These are phyloP conservation scores for Oreochromis grahami DNA, from an alignment of 2,797 vertebrate genomes.

Conservation along the genomic window DNA sequence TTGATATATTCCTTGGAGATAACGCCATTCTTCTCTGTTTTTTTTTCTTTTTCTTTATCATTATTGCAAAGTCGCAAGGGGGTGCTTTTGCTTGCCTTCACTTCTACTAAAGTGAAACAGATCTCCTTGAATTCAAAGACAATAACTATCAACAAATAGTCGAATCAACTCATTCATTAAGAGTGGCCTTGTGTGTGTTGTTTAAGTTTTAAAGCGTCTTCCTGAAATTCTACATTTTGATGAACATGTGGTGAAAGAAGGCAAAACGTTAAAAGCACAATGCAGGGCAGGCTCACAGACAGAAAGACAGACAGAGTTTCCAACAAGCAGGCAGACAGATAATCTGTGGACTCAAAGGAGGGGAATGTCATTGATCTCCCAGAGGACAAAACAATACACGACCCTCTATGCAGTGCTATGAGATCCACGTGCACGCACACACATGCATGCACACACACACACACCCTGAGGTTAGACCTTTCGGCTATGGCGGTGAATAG, in stretches of 20 bases:
- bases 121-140: slow-evolving; percentile 21
- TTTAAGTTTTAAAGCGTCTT: not conserved
- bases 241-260: not conserved
- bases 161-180: not conserved
- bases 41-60: not conserved
- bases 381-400: slow-evolving; percentile 59
- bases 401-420: slow-evolving; percentile 40
- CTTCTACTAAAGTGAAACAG: slow-evolving; percentile 1
- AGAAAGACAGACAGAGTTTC: slow-evolving; percentile 37
- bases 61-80: not conserved
- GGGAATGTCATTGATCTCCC: slow-evolving; percentile 72
- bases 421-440: not conserved
- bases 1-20: slow-evolving; percentile 9
- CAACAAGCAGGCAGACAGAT: slow-evolving; percentile 57
- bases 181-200: not conserved
- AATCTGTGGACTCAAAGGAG: slow-evolving; percentile 63
- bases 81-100: not conserved
- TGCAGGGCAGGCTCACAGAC: slow-evolving; percentile 18
- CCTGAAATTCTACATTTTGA: not conserved
- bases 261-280: not conserved
- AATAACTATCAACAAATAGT: slow-evolving; percentile 14
- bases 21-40: not conserved
- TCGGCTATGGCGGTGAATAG: slow-evolving; percentile 58
- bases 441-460: slow-evolving; percentile 22
- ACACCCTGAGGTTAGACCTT: slow-evolving; percentile 50